Percentiles rank a stretch among this genome's conserved stretches.
phyloP scores from a whole-genome alignment of 2,797 vertebrate species.

The Eidolon dupreanum region DNA sequence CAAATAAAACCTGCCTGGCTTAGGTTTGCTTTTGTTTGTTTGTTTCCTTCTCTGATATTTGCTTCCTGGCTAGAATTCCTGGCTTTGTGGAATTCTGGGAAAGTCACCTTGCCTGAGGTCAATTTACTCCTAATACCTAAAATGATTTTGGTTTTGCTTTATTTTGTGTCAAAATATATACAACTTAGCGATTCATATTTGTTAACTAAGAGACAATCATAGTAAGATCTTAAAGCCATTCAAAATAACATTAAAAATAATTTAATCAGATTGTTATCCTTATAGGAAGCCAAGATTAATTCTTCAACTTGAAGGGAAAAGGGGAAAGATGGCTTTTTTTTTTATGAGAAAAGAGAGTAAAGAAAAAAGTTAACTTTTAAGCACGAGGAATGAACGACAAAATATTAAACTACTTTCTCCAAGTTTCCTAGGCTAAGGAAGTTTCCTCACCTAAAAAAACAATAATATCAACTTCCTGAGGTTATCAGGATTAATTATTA shows the following conservation, averaged over 20 bases:
- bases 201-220: not conserved
- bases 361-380: not conserved
- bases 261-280: not conserved
- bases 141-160: not conserved
- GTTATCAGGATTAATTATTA: not conserved
- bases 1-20: not conserved
- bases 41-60: not conserved
- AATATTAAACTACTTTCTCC: not conserved
- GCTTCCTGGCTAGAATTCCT: not conserved
- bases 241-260: not conserved
- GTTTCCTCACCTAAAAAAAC: not conserved
- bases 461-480: not conserved
- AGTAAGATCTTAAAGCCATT: not conserved
- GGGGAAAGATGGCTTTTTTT: not conserved
- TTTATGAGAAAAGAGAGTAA: not conserved
- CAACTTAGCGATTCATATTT: not conserved
- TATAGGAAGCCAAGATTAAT: not conserved
- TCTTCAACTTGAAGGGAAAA: not conserved
- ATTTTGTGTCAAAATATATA: slow-evolving; percentile 3
- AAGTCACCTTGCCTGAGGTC: not conserved
- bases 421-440: not conserved
- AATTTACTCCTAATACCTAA: not conserved
- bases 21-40: not conserved
- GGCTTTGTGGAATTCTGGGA: not conserved
- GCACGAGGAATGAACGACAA: not conserved